A percentile compares a stretch with the other conserved stretches of the same genome.
These are phyloP conservation scores for Pteropus alecto DNA, from an alignment of 2,113 vertebrate genomes.

Conservation along the genomic window DNA sequence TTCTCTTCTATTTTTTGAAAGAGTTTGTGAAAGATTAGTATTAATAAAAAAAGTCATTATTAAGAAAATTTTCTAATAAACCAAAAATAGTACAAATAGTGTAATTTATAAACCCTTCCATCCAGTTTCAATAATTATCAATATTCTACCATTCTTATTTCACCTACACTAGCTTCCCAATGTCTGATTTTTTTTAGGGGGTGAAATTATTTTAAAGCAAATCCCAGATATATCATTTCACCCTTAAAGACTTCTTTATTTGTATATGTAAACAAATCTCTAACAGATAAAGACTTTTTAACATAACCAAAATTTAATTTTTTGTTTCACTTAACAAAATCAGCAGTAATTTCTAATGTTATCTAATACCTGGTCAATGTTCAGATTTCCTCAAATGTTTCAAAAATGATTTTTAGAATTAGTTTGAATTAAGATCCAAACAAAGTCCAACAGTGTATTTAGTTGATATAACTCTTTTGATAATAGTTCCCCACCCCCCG, in stretches of 20 bases:
- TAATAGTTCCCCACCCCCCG: not conserved
- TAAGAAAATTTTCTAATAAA: not conserved
- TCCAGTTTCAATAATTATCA: not conserved
- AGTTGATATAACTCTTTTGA: not conserved
- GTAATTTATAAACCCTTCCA: not conserved
- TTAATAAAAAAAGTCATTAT: not conserved
- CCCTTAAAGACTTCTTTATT: not conserved
- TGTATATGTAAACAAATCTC: not conserved
- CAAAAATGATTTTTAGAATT: not conserved
- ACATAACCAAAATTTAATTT: not conserved
- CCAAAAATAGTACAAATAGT: not conserved
- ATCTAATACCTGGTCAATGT: not conserved
- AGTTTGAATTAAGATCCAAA: not conserved
- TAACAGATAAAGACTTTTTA: not conserved
- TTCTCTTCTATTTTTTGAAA: not conserved
- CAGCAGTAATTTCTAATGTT: not conserved
- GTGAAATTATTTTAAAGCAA: not conserved
- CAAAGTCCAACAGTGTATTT: not conserved
- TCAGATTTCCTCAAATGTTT: conserved; percentile 3
- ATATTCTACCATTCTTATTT: not conserved
- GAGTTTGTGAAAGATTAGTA: not conserved
- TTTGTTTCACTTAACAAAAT: not conserved
- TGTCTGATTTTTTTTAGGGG: not conserved
- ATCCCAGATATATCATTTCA: not conserved
- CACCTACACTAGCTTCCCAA: not conserved